Conservation (phyloP, 2,888 invertebrate genomes). For the Oithona nana region DNA sequence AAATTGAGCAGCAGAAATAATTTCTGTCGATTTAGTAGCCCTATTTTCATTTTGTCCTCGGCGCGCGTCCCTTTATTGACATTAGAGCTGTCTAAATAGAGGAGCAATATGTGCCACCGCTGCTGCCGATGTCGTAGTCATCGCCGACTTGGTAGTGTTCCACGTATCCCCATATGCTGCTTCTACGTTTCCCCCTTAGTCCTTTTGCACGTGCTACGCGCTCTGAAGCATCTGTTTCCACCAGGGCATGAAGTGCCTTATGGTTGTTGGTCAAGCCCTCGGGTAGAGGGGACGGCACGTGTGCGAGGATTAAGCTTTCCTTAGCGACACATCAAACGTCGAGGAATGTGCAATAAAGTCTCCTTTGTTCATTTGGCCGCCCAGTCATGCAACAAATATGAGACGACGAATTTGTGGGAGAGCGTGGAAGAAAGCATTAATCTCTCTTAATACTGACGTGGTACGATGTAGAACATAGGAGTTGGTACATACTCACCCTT, state of each 20-base stretch:
- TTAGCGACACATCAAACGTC: background rate
- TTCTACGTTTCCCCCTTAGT: too few relatives aligned
- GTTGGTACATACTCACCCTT: too few relatives aligned
- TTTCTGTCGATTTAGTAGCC: too few relatives aligned
- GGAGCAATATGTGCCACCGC: background rate
- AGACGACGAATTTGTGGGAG: too few relatives aligned
- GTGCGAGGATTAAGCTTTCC: background rate
- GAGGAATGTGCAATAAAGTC: background rate
- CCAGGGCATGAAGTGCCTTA: background rate
- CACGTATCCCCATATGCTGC: background rate
- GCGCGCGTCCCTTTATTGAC: background rate
- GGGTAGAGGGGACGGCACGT: background rate
- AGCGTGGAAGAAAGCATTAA: too few relatives aligned
- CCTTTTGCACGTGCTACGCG: too few relatives aligned
- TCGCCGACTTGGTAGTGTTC: background rate
- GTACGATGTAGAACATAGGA: too few relatives aligned
- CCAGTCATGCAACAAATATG: background rate
- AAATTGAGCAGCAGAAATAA: too few relatives aligned
- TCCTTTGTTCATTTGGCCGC: background rate
- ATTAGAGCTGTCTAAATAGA: background rate
- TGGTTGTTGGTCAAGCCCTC: background rate
- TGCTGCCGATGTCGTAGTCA: background rate
- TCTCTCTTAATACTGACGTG: too few relatives aligned
- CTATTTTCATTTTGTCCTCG: too few relatives aligned
- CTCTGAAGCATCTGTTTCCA: too few relatives aligned